Base-by-base conservation (phyloP, 2,113 vertebrate genomes). In the Entelurus aequoreus region DNA sequence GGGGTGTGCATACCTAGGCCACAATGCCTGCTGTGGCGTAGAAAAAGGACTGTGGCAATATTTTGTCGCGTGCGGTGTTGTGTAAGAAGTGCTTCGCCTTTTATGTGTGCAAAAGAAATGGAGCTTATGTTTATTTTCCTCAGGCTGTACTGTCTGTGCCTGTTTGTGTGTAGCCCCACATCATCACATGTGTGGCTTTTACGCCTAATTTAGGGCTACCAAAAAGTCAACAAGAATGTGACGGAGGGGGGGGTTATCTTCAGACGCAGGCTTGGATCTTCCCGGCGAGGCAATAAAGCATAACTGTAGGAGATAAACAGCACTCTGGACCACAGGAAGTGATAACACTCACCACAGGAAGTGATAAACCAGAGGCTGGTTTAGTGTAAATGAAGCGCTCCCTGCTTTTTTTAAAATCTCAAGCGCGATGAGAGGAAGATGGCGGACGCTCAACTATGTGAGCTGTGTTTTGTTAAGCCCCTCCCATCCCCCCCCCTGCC, bases 1-100 rank as follows among this genome's bases (percentile, higher is more conserved):
- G 78, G 83, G 77, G 82, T 78, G 78, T 84, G 86, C 86, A 83
- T 77, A 52, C 84, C 78, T 85, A 84, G 85, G 84, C 87, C 87
- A 87, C 87, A 88, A 88, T 88, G 87, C 87, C 64, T 86, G 84
- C 81, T 87, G 84, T 88, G 85, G 87, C 59, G 14, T 85, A 84
- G 81, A 82, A 65, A 81, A 65, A 81, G 79, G 76, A 82, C 2
- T 77, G 82, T 82, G 76, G 65, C 63, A 65, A 60, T 74, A 79
- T 74, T 28, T 84, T 73, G 28, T 28, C 81, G 64, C 71, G 83
- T 86, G 76, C 82, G 75, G 76, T 89, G 83, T 89, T 82, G 81
- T 72, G 79, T 84, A 83, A 19, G 80, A 79, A 60, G 66, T 83
- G 81, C 75, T 76, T 37, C 75, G 82, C 82, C 77, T 68, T 84